Base-by-base conservation (phyloP, 2,888 invertebrate genomes). In the Erannis defoliaria region DNA sequence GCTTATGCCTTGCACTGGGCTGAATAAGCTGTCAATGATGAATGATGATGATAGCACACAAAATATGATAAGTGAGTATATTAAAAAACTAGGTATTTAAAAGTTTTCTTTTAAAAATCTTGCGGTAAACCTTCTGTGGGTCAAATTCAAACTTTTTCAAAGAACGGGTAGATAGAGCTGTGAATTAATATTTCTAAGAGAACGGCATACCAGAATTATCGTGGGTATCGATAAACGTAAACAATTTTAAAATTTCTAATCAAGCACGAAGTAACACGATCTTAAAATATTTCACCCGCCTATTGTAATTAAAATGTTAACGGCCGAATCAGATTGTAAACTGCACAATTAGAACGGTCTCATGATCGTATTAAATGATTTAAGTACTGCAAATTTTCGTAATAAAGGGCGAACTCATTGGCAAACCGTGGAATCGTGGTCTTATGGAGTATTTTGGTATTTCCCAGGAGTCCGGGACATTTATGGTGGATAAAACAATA, bases 401-500 rank as follows among this genome's bases (percentile, higher is more conserved):
- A 82, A 85, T 88, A 88, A 88, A 83, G 78, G 84, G 76, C 66
- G 73, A 85, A 88, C 90, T 82, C 77, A 73, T 74, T 73, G 71
- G 80, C 83, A 83, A 84, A 82, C 81, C 81, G 81, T 66, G 72
- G 76, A 78, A 75, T 55, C 51, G 56, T 71, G 72, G 74, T 64
- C 70, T 72, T 70, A 71, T 65, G 66, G 61, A 55, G 43, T 61
- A 61, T 55, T 60, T 60, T 6, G 60, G 67, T 71, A 82, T 88
- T 89, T 90, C 88, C 90, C 90, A 89, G 86, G 86, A 85, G 86
- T 76, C 82, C 84, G 78, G 86, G 85, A 89, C 91, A 87, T 90
- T 90, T 90, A 90, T 90, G 76, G 82, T 80, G 87, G 86, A 90
- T 92, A 86, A 90, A 92, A 93, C 91, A 92, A 93, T 93, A 92